Base-by-base conservation (phyloP, 2,888 invertebrate species). In the Drosophila nr. perissopoda region DNA sequence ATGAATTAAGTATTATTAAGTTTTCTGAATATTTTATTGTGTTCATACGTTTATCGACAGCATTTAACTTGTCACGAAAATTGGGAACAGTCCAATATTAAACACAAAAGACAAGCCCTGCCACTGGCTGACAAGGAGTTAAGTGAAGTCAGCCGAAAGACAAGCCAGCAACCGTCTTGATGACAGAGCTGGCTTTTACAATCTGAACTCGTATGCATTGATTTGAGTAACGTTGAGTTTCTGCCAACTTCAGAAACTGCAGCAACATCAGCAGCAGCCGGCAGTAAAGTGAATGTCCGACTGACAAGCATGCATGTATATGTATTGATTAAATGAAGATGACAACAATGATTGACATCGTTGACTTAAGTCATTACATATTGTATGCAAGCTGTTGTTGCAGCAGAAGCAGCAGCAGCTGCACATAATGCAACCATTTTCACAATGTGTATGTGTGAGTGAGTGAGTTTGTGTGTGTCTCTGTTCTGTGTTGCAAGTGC, bases 331-430 rank as follows among this genome's bases (percentile, higher is more conserved):
- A 80, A 82, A 86, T 86, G 86, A 82, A 82, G 84, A 84, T 82
- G 82, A 77, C 77, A 83, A 79, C 83, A 84, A 82, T 80, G 82
- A 87, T 83, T 78, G 87, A 79, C 73, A 73, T 79, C 82, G 83
- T 85, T 83, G 85, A 83, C 83, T 84, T 76, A 85, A 83, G 76
- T 83, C 81, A 83, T 86, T 86, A 86, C 86, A 86, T 80, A 78
- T 82, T 80, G 85, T 71, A 71, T 65, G 78, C 81, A 75, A 83
- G 76, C 63, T 76, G 71, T 60, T 73, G 70, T 69, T 77, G 68
- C 56, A 61, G 69, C 48, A 64, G 66, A 59, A 58, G 69, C 34
- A 58, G 48, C 63, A 72, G 65, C 79, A 62, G 78, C 73, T 76
- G 73, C 71, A 79, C 51, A 66, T 69, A 69, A 74, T 74, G 58